A percentile compares a stretch with the other conserved stretches of the same genome.
These are phyloP conservation scores for Drosophila jambulina DNA, from an alignment of 1,140 invertebrate species.

Conservation along the genomic window DNA sequence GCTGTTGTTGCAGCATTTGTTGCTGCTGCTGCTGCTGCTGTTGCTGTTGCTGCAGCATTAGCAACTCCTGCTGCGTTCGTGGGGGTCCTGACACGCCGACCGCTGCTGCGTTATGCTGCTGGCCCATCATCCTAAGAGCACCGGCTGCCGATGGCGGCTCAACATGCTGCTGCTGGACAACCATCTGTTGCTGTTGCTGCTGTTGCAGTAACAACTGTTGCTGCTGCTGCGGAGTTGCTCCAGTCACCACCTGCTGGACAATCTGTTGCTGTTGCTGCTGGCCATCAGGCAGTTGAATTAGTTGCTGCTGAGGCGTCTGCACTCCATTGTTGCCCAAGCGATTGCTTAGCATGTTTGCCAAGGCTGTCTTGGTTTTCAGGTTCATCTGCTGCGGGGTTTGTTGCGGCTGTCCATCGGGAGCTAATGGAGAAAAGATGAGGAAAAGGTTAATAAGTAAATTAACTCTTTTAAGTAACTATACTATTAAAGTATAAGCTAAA, in stretches of 20 bases:
- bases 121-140: conserved; percentile 91
- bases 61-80: conserved; percentile 72
- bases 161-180: conserved; percentile 72
- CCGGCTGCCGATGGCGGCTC: conserved; percentile 89
- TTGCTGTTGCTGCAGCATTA: conserved; percentile 76
- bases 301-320: conserved; percentile 86
- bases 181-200: conserved; percentile 74
- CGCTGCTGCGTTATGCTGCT: conserved; percentile 90
- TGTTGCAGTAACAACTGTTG: conserved; percentile 51
- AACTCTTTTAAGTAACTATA: not conserved
- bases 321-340: conserved; percentile 89
- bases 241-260: conserved; percentile 74
- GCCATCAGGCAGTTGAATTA: conserved; percentile 62
- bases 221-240: conserved; percentile 62
- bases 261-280: conserved; percentile 80
- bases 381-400: conserved; percentile 87
- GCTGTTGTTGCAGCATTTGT: conserved; percentile 70
- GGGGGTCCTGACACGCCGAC: conserved; percentile 65
- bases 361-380: conserved; percentile 96
- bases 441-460: not conserved
- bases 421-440: not conserved
- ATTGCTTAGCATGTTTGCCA: conserved; percentile 97
- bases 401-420: conserved; percentile 74
- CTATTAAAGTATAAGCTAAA: not conserved
- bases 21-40: conserved; percentile 71